Percentiles rank a stretch among this genome's conserved stretches.
These are phyloP conservation scores for Parapsyche elsis DNA, from an alignment of 1,140 invertebrate species.

Conservation along the genomic window DNA sequence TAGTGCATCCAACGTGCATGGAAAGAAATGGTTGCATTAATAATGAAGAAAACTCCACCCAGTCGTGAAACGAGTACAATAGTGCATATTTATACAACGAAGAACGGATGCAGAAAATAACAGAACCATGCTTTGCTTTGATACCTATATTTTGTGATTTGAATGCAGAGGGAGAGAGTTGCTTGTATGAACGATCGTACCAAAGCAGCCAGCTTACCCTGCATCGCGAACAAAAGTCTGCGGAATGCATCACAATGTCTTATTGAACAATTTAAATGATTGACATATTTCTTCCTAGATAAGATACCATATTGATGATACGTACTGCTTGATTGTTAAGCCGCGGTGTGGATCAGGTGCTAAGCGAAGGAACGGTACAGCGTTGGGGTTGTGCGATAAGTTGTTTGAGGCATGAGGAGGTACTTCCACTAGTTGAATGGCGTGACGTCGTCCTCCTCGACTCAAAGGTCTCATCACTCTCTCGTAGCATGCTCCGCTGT, in stretches of 20 bases:
- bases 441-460: slow-evolving; percentile 68
- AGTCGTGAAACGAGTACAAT: neutral
- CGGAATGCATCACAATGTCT: slow-evolving; percentile 22
- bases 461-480: slow-evolving; percentile 53
- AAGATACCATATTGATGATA: neutral
- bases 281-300: no score
- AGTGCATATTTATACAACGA: neutral
- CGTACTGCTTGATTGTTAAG: slow-evolving; percentile 55
- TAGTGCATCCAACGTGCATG: neutral
- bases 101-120: neutral
- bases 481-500: slow-evolving; percentile 59
- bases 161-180: slow-evolving; percentile 73
- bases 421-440: slow-evolving; percentile 83
- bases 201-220: slow-evolving; percentile 63
- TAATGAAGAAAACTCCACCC: no score
- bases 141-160: slow-evolving; percentile 71
- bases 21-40: no score
- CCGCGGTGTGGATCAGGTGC: slow-evolving; percentile 53
- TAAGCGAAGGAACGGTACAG: slow-evolving; percentile 41
- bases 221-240: slow-evolving; percentile 58
- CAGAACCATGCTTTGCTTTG: slow-evolving; percentile 32
- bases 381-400: neutral
- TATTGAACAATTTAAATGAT: neutral
- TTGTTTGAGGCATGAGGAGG: slow-evolving; percentile 60
- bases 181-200: slow-evolving; percentile 73